Evolutionary conservation across 2,797 vertebrate species (phyloP).

Genomic region (Argentina silus): DNA sequence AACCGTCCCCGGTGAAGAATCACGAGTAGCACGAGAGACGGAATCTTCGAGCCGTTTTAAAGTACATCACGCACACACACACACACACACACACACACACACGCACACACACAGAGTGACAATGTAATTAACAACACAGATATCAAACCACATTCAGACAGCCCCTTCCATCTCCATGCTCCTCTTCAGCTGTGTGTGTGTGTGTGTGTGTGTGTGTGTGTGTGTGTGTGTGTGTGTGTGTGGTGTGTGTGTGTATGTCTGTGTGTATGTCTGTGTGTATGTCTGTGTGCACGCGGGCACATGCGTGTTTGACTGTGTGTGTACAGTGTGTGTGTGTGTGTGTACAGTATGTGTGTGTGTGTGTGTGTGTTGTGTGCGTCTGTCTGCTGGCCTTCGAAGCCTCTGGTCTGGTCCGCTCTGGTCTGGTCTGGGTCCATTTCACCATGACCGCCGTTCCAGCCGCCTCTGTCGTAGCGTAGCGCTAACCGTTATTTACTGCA

Average conservation of each 20-base stretch:
- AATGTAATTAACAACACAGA: conserved; percentile 29
- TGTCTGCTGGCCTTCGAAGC: conserved; percentile 14
- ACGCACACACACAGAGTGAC: background rate
- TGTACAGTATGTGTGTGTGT: too few relatives aligned
- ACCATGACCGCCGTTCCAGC: conserved; percentile 54
- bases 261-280: background rate
- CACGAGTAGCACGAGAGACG: background rate
- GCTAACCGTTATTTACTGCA: conserved; percentile 73
- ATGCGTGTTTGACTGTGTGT: too few relatives aligned
- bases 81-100: too few relatives aligned
- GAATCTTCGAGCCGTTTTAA: too few relatives aligned
- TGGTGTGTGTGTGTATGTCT: too few relatives aligned
- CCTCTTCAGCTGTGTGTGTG: conserved; percentile 5
- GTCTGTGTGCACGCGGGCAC: too few relatives aligned
- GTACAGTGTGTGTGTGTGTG: background rate
- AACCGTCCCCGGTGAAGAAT: background rate
- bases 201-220: background rate
- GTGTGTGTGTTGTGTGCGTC: too few relatives aligned
- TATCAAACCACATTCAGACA: conserved; percentile 48
- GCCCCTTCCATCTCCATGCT: conserved; percentile 7
- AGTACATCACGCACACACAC: too few relatives aligned
- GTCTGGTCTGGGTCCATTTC: conserved; percentile 37
- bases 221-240: too few relatives aligned
- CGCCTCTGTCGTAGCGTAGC: conserved; percentile 35
- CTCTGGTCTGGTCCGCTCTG: conserved; percentile 18